Conservation (phyloP, 2,888 invertebrate genomes). For the Drosophila meridionalis region DNA sequence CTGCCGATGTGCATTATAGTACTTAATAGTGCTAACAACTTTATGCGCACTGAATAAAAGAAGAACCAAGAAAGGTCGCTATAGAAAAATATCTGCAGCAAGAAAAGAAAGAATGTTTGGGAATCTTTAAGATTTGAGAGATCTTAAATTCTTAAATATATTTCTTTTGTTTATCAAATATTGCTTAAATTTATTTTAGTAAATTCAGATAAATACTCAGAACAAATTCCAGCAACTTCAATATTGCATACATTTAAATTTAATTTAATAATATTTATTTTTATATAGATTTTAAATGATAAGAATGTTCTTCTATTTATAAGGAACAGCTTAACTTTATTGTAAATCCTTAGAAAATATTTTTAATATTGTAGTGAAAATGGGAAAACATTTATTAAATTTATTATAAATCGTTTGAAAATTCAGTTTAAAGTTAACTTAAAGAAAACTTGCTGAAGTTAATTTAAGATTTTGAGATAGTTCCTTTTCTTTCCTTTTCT, state of each 20-base stretch:
- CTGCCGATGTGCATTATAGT: not conserved
- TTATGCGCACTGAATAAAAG: not conserved
- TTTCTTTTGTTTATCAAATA: no score
- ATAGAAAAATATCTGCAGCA: not conserved
- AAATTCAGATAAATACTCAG: no score
- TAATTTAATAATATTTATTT: no score
- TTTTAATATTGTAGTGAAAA: no score
- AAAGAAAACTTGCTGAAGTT: not conserved
- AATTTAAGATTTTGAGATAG: not conserved
- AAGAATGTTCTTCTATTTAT: no score
- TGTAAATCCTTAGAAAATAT: no score
- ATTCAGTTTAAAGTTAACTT: not conserved
- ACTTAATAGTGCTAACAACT: not conserved
- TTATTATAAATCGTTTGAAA: not conserved
- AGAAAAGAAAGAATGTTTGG: not conserved
- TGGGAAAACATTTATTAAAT: not conserved
- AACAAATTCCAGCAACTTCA: no score
- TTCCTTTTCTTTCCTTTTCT: not conserved
- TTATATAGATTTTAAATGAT: no score
- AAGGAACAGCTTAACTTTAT: no score
- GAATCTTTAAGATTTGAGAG: not conserved
- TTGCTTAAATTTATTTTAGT: no score
- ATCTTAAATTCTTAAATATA: no score
- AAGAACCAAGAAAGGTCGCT: not conserved
- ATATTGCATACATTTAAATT: no score